Base-by-base conservation (phyloP, 2,113 vertebrate species). In the Embiotoca jacksoni region DNA sequence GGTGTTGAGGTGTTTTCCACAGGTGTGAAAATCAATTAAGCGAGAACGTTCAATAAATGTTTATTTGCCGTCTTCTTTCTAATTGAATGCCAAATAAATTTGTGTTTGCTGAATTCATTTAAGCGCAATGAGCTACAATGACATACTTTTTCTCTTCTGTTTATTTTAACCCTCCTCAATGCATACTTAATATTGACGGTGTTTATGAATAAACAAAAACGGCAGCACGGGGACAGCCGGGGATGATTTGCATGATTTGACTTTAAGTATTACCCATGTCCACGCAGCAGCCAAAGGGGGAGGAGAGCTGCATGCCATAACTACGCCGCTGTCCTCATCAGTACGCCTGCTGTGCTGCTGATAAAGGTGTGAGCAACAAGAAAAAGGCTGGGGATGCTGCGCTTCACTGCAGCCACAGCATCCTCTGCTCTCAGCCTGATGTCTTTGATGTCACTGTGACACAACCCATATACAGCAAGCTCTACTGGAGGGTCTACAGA, bases 361-460 rank as follows among this genome's bases (percentile, higher is more conserved):
- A 89, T 89, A 89, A 90, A 89, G 83, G 91, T 87, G 76, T 59
- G 82, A 69, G 82, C 80, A 75, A 66, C 75, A 65, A 61, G 72
- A 82, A 75, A 58, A 53, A 68, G 80, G 67, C 68, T 70, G 79
- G 23, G 74, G 49, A 75, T 52, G 74, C 84, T 69, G 57, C 30
- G 64, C 76, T 71, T 76, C 75, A 52, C 80, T 79, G 82, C 76
- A 54, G 71, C 74, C 49, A n/a, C 44, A 62, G 62, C 53, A 35
- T 85, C 58, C 81, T 70, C 55, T 59, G 66, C 52, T 14, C 65
- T 85, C 79, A 49, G 79, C 71, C 77, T 46, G 70, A 76, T 70
- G 81, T 73, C 82, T 88, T 85, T 88, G 81, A 92, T 88, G 83
- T 65, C 61, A 79, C 74, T 75, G 53, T 58, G 68, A 86, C 81